These are phyloP conservation scores for Ophion costatus DNA, from an alignment of 2,888 invertebrate genomes.

Conservation along the genomic window DNA sequence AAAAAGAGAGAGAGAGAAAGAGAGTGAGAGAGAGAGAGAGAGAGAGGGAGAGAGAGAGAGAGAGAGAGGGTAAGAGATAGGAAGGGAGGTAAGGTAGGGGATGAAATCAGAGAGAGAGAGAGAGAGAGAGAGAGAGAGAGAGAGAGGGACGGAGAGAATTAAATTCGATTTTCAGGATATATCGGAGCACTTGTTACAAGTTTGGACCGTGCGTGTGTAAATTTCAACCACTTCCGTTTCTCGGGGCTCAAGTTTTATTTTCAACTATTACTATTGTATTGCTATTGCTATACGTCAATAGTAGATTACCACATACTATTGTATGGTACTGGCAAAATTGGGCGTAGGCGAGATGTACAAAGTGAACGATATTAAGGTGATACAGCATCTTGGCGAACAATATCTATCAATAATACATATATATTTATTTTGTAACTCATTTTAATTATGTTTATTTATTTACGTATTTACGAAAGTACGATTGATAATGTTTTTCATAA, in stretches of 20 bases:
- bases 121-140: constrained; percentile 11
- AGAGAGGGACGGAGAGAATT: constrained; percentile 22
- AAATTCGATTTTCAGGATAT: constrained; percentile 55
- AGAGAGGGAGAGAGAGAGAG: constrained; percentile 4
- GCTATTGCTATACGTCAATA: too few relatives aligned
- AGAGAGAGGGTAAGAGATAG: background rate
- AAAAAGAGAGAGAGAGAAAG: constrained; percentile 1
- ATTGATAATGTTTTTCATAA: too few relatives aligned
- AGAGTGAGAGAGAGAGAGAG: background rate
- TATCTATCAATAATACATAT: too few relatives aligned
- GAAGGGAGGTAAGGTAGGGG: background rate
- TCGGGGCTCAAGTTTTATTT: background rate
- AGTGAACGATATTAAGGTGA: too few relatives aligned
- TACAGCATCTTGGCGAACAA: too few relatives aligned
- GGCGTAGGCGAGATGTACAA: background rate
- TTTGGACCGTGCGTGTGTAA: background rate
- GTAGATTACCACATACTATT: background rate
- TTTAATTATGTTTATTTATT: too few relatives aligned
- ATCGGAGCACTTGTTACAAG: constrained; percentile 16
- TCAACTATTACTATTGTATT: too few relatives aligned
- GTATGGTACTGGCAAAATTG: background rate
- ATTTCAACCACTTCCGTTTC: background rate
- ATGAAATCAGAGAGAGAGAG: constrained; percentile 8
- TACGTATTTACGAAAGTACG: too few relatives aligned
- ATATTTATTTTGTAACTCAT: too few relatives aligned